These are phyloP conservation scores for Spermophilus dauricus DNA, from an alignment of 2,113 vertebrate genomes.

Conservation along the genomic window DNA sequence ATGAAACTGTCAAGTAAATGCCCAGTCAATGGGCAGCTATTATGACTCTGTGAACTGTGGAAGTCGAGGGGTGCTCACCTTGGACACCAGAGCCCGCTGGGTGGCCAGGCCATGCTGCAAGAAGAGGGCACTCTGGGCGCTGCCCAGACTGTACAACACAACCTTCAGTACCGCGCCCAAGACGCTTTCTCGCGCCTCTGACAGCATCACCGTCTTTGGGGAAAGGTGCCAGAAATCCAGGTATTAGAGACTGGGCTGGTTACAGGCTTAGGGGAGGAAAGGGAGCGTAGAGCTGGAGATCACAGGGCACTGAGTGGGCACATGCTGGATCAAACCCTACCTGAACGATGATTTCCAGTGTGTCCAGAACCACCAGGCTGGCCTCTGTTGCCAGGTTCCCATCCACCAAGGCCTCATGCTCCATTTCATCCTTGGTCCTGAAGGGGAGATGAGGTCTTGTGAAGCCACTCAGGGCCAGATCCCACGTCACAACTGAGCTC, in stretches of 20 bases:
- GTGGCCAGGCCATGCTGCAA: slow-evolving; percentile 96
- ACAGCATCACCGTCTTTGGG: slow-evolving; percentile 92
- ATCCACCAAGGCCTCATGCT: slow-evolving; percentile 95
- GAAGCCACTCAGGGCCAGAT: not conserved
- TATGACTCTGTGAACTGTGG: fast-evolving
- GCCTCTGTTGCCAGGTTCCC: slow-evolving; percentile 95
- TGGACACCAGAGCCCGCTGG: slow-evolving; percentile 94
- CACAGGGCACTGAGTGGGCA: no score
- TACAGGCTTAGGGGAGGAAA: not conserved
- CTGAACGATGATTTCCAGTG: slow-evolving; percentile 95
- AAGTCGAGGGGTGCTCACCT: slow-evolving; percentile 85
- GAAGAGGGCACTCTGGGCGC: slow-evolving; percentile 94
- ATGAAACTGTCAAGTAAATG: not conserved
- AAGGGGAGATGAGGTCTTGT: not conserved
- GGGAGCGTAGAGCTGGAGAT: not conserved
- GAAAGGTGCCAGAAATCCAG: not conserved
- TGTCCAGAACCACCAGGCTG: slow-evolving; percentile 94
- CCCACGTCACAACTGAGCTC: fast-evolving
- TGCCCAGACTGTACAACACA: slow-evolving; percentile 94
- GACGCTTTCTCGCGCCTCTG: slow-evolving; percentile 94
- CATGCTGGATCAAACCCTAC: slow-evolving; percentile 81
- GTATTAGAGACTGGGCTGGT: not conserved
- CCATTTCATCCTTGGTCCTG: slow-evolving; percentile 94
- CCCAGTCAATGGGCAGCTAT: not conserved
- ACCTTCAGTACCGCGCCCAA: slow-evolving; percentile 93